Evolutionary conservation across 2,888 invertebrate species (phyloP).

Genomic region (Lamellibrachia satsuma): DNA sequence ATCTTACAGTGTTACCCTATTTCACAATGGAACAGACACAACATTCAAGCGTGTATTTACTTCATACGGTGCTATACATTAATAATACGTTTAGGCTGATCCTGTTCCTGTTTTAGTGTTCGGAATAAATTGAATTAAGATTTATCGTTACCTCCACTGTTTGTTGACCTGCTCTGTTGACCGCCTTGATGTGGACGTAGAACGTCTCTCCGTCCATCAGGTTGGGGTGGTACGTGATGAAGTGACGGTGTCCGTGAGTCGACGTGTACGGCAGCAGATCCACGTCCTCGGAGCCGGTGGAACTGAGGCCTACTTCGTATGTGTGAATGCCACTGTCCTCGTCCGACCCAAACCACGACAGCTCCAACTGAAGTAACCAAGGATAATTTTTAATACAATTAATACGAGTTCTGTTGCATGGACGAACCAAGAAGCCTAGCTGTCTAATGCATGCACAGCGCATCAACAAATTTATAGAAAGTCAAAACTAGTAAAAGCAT

Average conservation of each 20-base stretch:
- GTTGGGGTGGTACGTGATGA: conserved; percentile 41
- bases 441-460: no score
- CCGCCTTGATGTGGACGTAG: conserved; percentile 46
- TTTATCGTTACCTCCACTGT: conserved; percentile 34
- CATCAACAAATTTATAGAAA: no score
- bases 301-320: conserved; percentile 45
- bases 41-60: no score
- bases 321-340: conserved; percentile 43
- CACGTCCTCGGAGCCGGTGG: conserved; percentile 39
- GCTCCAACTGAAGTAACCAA: not conserved
- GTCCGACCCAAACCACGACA: conserved; percentile 20
- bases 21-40: no score
- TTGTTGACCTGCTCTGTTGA: conserved; percentile 43
- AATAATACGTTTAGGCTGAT: no score
- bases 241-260: conserved; percentile 44
- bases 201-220: conserved; percentile 47
- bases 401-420: no score
- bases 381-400: not conserved
- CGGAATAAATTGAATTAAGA: not conserved
- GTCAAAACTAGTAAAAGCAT: no score
- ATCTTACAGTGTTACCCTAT: no score
- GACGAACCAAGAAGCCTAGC: no score
- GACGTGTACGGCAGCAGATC: conserved; percentile 43
- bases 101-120: no score
- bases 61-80: no score